A percentile compares a stretch with the other conserved stretches of the same genome.
These are phyloP conservation scores for Gymnosoma rotundatum DNA, from an alignment of 2,888 invertebrate species.

Conservation along the genomic window DNA sequence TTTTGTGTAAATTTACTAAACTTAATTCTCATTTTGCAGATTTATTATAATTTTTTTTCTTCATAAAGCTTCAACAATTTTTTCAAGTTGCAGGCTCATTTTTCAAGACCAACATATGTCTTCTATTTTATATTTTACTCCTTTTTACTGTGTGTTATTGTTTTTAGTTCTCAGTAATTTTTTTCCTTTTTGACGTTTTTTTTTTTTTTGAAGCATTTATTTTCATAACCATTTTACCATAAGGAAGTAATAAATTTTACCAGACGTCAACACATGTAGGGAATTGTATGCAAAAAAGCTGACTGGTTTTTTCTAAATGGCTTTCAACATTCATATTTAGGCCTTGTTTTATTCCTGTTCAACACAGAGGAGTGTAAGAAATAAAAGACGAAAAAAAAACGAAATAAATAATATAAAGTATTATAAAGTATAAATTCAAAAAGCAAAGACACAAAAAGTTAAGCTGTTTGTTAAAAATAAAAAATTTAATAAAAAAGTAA, in stretches of 20 bases:
- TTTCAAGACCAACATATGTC: constrained; percentile 61
- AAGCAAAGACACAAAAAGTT: constrained; percentile 49
- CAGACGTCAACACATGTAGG: constrained; percentile 71
- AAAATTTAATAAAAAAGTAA: background rate
- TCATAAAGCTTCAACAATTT: constrained; percentile 16
- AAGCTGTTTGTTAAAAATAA: constrained; percentile 26
- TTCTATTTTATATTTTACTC: constrained; percentile 52
- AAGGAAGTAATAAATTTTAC: constrained; percentile 70
- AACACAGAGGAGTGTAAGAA: constrained; percentile 27
- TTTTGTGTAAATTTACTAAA: constrained; percentile 2
- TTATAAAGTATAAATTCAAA: constrained; percentile 24
- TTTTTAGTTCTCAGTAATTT: constrained; percentile 20
- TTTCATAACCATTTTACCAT: constrained; percentile 70
- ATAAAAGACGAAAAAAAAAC: too few relatives aligned
- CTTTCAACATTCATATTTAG: constrained; percentile 62
- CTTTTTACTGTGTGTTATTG: constrained; percentile 49
- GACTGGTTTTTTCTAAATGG: constrained; percentile 17
- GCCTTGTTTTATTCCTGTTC: constrained; percentile 59
- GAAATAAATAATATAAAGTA: constrained; percentile 14
- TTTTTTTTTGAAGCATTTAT: constrained; percentile 55
- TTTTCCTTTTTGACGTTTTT: constrained; percentile 9
- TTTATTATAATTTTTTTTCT: constrained; percentile 2
- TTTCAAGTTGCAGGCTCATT: constrained; percentile 56
- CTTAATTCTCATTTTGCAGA: constrained; percentile 10
- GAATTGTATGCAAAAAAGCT: constrained; percentile 70